phyloP scores from a whole-genome alignment of 1,140 invertebrate genomes.

The Rhopalosiphum padi region DNA sequence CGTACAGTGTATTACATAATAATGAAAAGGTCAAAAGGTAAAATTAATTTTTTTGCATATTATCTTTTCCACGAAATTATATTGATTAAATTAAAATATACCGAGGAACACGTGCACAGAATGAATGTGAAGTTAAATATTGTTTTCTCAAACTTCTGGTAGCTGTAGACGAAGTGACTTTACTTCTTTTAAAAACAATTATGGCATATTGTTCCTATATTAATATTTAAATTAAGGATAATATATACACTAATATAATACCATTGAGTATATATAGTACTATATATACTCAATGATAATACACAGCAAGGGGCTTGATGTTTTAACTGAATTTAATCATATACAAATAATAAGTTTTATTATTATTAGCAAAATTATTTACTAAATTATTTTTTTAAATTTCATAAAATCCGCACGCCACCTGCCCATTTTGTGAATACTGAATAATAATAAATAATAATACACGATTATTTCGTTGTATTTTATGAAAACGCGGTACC shows the following conservation, averaged over 20 bases:
- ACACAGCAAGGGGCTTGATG: no score
- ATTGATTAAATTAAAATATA: not conserved
- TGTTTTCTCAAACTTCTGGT: not conserved
- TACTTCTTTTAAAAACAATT: not conserved
- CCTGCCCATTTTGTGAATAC: not conserved
- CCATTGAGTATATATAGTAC: no score
- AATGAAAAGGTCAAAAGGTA: not conserved
- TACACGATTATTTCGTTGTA: not conserved
- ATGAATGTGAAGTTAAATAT: not conserved
- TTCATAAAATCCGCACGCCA: not conserved
- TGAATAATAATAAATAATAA: not conserved
- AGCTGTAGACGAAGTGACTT: not conserved
- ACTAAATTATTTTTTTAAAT: not conserved
- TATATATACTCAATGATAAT: no score
- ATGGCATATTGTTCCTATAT: not conserved
- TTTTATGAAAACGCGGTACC: not conserved
- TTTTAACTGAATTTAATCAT: not conserved
- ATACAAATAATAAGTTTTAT: not conserved
- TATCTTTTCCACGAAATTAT: not conserved
- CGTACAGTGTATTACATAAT: not conserved
- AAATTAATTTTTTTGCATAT: not conserved
- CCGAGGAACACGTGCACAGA: not conserved
- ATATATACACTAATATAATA: no score
- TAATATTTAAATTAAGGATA: not conserved
- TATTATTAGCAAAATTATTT: not conserved